Evolutionary conservation across 2,797 vertebrate species (phyloP), one percentile per base, ranked within the genome.

Genomic region (Siniperca undulata): DNA sequence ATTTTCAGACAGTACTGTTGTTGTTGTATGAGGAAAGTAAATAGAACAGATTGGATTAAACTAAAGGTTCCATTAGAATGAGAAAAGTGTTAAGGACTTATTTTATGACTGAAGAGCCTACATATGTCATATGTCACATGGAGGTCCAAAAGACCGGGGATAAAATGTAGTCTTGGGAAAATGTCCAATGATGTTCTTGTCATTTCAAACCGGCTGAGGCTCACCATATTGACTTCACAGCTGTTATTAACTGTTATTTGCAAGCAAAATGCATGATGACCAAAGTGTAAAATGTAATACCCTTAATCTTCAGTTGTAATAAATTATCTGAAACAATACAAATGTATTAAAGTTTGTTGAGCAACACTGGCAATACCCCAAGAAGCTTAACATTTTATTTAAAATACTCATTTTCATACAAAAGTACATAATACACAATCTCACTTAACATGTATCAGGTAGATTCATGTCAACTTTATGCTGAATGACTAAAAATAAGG

Each of bases 371-470:
- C 8, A 1, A 17, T 22, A 2, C 16, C 10, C 30, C 24, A 55
- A 55, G n/a, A 59, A 40, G 22, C 12, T 30, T 64, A 2, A 36
- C 14, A 20, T 83, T 80, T 81, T 67, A 58, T 64, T 81, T 36
- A 38, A 74, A 77, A 68, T 70, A 48, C 8, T 0, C 1, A 61
- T 78, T 86, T 81, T 83, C 75, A 87, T 91, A 88, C 40, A 91
- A 90, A 92, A 91, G 48, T 38, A 77, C 4, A 79, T 53, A 34
- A 82, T 52, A 71, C 3, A 84, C 46, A 77, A n/a, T 78, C 38
- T 74, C 13, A 48, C n/a, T 84, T 66, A 70, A 78, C 79, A 90
- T 82, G 71, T 88, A 79, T 55, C 83, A 88, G 84, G 72, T 84
- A 90, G 80, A 84, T 71, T 80, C 77, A 92, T 75, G 65, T 67